A percentile compares a stretch with the other conserved stretches of the same genome.
Evolutionary conservation across 2,113 vertebrate species (phyloP).

Genomic region (Fregetta grallaria): DNA sequence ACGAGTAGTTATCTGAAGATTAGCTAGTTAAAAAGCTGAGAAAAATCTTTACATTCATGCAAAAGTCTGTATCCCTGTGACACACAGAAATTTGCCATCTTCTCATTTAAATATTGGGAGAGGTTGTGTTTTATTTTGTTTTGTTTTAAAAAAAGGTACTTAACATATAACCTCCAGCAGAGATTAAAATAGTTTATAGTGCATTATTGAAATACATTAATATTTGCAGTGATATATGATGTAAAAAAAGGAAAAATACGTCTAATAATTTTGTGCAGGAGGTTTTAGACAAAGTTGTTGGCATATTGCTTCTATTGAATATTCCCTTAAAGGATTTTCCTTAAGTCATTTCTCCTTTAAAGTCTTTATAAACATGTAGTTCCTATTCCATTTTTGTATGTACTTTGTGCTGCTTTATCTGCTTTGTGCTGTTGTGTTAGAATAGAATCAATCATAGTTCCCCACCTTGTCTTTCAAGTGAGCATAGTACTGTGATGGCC

Average conservation of each 20-base stretch:
- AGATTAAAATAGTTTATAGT: neutral
- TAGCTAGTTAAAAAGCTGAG: neutral
- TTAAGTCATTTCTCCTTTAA: neutral
- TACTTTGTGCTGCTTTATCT: neutral
- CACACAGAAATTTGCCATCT: neutral
- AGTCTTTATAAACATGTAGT: slow-evolving; percentile 14
- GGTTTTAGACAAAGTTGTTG: neutral
- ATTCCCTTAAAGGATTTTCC: neutral
- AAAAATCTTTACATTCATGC: neutral
- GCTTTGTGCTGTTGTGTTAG: neutral
- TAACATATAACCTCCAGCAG: neutral
- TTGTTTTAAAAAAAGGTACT: neutral
- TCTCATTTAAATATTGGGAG: neutral
- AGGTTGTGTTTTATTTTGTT: neutral
- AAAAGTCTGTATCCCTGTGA: neutral
- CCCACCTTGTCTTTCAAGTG: slow-evolving; percentile 30
- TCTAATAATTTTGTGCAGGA: neutral
- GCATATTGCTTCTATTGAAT: neutral
- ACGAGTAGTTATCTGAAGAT: neutral
- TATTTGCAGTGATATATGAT: neutral
- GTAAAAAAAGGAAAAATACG: neutral
- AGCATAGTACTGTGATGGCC: neutral
- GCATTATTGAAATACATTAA: neutral
- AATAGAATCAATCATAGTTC: slow-evolving; percentile 16
- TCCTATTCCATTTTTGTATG: neutral